Base-by-base conservation (phyloP, 1,140 invertebrate genomes). In the Caerostris extrusa region DNA sequence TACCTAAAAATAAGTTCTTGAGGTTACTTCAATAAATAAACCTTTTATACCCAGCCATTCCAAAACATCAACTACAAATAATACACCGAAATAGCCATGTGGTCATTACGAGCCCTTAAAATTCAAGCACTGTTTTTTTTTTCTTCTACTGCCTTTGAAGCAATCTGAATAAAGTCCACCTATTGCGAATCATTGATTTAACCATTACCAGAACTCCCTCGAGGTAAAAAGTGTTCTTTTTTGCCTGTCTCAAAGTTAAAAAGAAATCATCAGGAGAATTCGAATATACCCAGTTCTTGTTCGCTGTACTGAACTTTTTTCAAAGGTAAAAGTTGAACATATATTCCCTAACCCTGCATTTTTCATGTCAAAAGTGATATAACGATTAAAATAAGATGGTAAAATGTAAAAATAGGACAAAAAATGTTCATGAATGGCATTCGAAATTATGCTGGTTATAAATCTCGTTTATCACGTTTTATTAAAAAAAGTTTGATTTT, bases 161-260 rank as follows among this genome's bases (percentile, higher is more conserved):
- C 71, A 77, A 77, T 77, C 71, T 77, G 71, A 77, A 77, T 77
- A 34, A 50, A 77, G 71, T 53, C 71, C 34, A 77, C 71, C 71
- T 77, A 77, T 77, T 77, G 71, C 71, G 34, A 34, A 77, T 77
- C 71, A 77, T 77, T 77, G 71, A 77, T 77, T 77, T 77, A 77
- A 77, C 71, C 71, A 77, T 77, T 77, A 77, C 34, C 19, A 34
- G 34, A 77, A 77, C 34, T 77, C 50, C 50, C 71, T 12, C 34
- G 71, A 77, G 71, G 71, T 77, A n/a, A 77, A 3, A 34, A 71
- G 69, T 34, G 19, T 71, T 71, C 69, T n/a, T 77, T 77, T 77
- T 77, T 50, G 7, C 53, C 71, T 12, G 14, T 53, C 8, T 12
- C 10, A 50, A 7, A 50, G 71, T 77, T 77, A n/a, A 77, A 77